A percentile compares a stretch with the other conserved stretches of the same genome.
Evolutionary conservation across 2,113 vertebrate species (phyloP).

Genomic region (Microcebus griseorufus): DNA sequence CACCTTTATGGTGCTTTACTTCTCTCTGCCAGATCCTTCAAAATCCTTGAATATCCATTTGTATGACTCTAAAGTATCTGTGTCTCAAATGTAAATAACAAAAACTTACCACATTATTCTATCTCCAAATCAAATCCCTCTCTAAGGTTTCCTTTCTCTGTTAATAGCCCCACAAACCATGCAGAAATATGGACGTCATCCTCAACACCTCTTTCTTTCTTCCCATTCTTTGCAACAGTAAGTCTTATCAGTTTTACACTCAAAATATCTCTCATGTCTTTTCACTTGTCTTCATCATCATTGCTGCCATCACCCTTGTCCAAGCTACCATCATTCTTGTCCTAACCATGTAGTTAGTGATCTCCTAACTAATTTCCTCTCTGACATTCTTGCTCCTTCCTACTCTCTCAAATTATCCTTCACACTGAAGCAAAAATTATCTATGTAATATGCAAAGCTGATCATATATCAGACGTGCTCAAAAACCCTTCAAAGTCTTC

Average conservation of each 20-base stretch:
- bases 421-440: background rate
- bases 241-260: background rate
- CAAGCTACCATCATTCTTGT: too few relatives aligned
- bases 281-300: background rate
- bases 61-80: background rate
- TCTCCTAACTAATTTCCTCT: background rate
- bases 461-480: background rate
- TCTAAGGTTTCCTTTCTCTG: background rate
- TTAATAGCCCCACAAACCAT: background rate
- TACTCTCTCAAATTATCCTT: background rate
- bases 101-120: background rate
- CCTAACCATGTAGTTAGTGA: fast-evolving
- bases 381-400: background rate
- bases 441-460: background rate
- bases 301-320: too few relatives aligned
- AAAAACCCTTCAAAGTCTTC: background rate
- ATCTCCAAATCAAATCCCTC: background rate
- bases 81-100: background rate
- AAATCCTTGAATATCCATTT: background rate
- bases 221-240: background rate
- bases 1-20: slow-evolving; percentile 21
- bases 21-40: slow-evolving; percentile 50
- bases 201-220: background rate
- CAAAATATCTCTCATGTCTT: background rate
- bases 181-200: background rate